phyloP scores from a whole-genome alignment of 1,140 invertebrate genomes.

The Meteorus sp. region DNA sequence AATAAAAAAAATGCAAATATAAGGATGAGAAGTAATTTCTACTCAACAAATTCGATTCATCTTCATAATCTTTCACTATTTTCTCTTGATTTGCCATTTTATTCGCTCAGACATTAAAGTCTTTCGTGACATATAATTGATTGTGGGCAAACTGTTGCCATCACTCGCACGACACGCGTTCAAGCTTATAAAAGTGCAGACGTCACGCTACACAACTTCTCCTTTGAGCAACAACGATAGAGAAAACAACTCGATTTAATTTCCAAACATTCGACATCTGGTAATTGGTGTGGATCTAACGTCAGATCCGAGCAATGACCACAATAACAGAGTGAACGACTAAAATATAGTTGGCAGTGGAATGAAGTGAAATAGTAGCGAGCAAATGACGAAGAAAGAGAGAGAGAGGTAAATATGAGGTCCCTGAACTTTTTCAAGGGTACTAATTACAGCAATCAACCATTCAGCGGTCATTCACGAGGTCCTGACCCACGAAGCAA shows the following conservation, averaged over 20 bases:
- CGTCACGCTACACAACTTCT: not conserved
- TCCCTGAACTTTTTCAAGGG: conserved; percentile 28
- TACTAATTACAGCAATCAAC: conserved; percentile 27
- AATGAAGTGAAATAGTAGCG: too few relatives aligned
- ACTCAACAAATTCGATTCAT: too few relatives aligned
- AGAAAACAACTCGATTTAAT: conserved; percentile 10
- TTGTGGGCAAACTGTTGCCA: not conserved
- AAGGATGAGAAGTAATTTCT: too few relatives aligned
- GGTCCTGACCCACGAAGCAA: conserved; percentile 12
- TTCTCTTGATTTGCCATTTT: too few relatives aligned
- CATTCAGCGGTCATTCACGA: conserved; percentile 22
- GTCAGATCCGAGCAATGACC: conserved; percentile 2
- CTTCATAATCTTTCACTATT: too few relatives aligned
- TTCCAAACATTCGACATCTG: conserved; percentile 2
- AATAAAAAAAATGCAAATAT: too few relatives aligned
- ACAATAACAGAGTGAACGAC: conserved; percentile 1
- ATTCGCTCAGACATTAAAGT: not conserved
- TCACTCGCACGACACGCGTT: not conserved
- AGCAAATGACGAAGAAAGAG: too few relatives aligned
- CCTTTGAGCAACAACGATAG: not conserved
- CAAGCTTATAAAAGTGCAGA: not conserved
- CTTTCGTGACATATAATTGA: not conserved
- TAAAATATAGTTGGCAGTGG: too few relatives aligned
- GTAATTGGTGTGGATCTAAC: conserved; percentile 23
- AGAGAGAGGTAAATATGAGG: too few relatives aligned